Base-by-base conservation (phyloP, 1,140 invertebrate species). In the Psix sp. region DNA sequence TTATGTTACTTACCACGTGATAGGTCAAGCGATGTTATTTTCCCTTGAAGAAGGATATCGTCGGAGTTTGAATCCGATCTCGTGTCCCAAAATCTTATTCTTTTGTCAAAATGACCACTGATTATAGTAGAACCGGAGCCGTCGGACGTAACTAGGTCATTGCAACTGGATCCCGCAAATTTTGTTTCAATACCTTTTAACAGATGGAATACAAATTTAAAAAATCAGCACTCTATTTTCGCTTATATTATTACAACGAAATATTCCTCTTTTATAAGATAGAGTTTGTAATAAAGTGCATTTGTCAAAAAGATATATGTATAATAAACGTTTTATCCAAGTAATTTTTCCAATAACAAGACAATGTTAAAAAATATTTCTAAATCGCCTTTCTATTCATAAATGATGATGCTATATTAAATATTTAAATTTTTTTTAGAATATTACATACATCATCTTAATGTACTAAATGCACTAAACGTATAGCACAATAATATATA, bases 61-160 rank as follows among this genome's bases (percentile, higher is more conserved):
- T 95, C 93, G 29, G 92, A 90, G 60, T 91, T 92, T 57, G 90
- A 90, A 74, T 94, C 93, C 1, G 92, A 93, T 77, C 97, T 90
- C 60, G 93, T 93, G 81, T 99, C 98, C 97, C 97, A 99, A 86
- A 99, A 98, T 29, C 97, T 90, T 77, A 99, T 95, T 76, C 92
- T 93, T 86, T 98, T 98, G 88, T 99, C 98, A 87, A 96, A 98
- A 89, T 99, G 98, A 10, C 96, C 97, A 76, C 96, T 98, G 63
- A 99, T 96, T 65, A 99, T 95, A 15, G 93, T 95, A 9, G 94
- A 93, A n/a, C 95, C 96, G 1, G 94, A 91, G 31, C 93, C 91
- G 78, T 97, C 94, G 14, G 91, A 92, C 45, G 94, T 96, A 20
- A 98, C 96, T 14, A 99, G 87, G 88, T 99, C 98, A 85, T 98